Percentiles rank a stretch among this genome's conserved stretches.
These are phyloP conservation scores for Rhynchonycteris naso DNA, from an alignment of 2,797 vertebrate species.

Conservation along the genomic window DNA sequence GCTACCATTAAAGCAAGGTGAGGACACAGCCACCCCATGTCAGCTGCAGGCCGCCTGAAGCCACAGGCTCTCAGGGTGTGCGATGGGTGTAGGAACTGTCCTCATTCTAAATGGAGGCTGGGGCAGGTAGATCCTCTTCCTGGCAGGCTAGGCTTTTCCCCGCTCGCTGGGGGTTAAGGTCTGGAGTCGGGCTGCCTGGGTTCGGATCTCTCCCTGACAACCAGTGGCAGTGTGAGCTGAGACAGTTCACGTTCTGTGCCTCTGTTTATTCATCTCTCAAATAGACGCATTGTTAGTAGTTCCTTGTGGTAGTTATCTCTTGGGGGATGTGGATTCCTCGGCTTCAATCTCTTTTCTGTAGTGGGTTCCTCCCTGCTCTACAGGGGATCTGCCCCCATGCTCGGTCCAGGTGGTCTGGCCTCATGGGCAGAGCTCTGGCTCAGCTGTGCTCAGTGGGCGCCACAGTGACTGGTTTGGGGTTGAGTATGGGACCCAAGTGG, in stretches of 20 bases:
- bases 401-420: background rate
- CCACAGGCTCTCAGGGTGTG: background rate
- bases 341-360: background rate
- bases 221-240: background rate
- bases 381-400: too few species aligned
- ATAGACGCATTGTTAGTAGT: background rate
- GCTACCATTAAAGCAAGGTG: too few species aligned
- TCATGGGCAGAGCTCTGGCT: background rate
- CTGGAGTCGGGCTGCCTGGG: background rate
- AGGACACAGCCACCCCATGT: background rate
- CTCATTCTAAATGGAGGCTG: background rate
- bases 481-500: background rate
- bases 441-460: background rate
- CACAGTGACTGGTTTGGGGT: background rate
- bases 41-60: background rate
- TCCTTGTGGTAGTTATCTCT: background rate
- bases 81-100: too few species aligned
- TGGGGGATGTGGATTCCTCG: background rate
- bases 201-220: background rate
- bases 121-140: background rate
- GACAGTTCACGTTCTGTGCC: background rate
- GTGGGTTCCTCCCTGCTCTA: background rate
- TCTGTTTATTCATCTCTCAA: background rate
- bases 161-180: background rate
- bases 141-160: background rate